These are phyloP conservation scores for Paramacrobiotus metropolitanus DNA, from an alignment of 1,140 invertebrate species.

Conservation along the genomic window DNA sequence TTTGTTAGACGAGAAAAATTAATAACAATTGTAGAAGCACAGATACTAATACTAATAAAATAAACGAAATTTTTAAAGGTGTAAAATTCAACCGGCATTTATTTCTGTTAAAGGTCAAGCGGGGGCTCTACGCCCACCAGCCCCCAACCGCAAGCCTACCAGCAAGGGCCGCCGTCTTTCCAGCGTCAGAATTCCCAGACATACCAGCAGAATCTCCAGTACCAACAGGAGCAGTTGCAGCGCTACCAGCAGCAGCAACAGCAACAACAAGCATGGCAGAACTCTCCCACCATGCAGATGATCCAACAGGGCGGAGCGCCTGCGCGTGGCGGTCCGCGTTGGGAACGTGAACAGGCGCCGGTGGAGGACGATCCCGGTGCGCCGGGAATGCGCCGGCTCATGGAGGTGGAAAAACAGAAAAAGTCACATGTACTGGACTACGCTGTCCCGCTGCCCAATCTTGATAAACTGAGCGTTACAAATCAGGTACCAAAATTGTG, in stretches of 20 bases:
- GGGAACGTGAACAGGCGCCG: background rate
- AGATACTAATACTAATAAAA: no score
- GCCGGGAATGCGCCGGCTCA: background rate
- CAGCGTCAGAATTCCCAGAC: no score
- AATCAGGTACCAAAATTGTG: conserved; percentile 4
- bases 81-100: no score
- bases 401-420: background rate
- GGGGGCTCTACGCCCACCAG: background rate
- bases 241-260: background rate
- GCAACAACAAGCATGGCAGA: background rate
- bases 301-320: background rate
- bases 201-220: no score
- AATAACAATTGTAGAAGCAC: no score
- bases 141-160: no score
- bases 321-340: background rate
- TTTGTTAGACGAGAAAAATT: no score
- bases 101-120: background rate
- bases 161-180: no score
- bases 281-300: conserved; percentile 9
- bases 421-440: background rate
- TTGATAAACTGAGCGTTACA: background rate
- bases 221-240: no score
- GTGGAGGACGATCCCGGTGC: no score
- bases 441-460: background rate
- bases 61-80: no score